Base-by-base conservation (phyloP, 23 tunicate species). In the Botrylloides violaceus region DNA sequence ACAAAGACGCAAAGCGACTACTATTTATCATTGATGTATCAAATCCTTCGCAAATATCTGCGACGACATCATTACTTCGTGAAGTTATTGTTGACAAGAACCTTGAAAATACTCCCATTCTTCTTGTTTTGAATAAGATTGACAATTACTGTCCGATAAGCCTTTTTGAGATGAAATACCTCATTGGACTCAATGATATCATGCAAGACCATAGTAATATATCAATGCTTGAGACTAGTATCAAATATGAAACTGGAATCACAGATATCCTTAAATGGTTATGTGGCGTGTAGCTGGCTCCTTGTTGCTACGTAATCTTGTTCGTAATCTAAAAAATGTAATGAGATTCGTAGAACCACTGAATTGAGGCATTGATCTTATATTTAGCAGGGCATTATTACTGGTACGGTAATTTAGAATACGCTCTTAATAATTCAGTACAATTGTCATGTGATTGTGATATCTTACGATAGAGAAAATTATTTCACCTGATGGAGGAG, bases 21-120 rank as follows among this genome's bases (percentile, higher is more conserved):
- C 71, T 87, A 4, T 87, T 66, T 76, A 71, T 87, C 12, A 70
- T 87, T 34, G 95, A 87, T 71, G 61, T 74, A 20, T 76, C 95
- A 2, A 76, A 80, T 61, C 58, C 86, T 3, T 39, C 43, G n/a
- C 79, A 76, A 55, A 56, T 87, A 34, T 76, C 95, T 5, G 58
- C 66, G 0, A 68, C 78, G 21, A 66, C 65, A 0, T 32, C 68
- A 3, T 37, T 34, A 37, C 78, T 87, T 1, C 33, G 27, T 30
- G 72, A 80, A 64, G 60, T 87, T 22, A 5, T 80, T 15, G 18
- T 63, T 23, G 55, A 58, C 28, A 1, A 15, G 20, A 59, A 71
- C 34, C 59, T 76, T 15, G 48, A 49, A 61, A 18, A 39, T 34
- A 47, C 49, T 18, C 86, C 86, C 59, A 43, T 80, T 29, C 62